Evolutionary conservation across 1,140 invertebrate species (phyloP), one percentile per base, ranked within the genome.

Genomic region (Dufourea novaeangliae): DNA sequence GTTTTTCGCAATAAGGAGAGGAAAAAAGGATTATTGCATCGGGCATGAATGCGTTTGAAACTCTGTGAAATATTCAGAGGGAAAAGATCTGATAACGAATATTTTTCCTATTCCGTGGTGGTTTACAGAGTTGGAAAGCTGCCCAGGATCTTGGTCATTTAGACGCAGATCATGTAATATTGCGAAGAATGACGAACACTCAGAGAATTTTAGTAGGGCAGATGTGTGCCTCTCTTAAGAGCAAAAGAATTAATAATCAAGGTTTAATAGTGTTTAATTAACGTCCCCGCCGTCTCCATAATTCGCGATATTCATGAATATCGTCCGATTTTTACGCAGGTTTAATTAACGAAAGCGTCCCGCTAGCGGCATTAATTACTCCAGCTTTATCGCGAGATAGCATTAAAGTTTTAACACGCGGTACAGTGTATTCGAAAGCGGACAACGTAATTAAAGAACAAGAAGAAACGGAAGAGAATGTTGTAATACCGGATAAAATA

Each of bases 181-280:
- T 84, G 37, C 71, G 64, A 72, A 73, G 80, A 78, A 84, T 84
- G 83, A 82, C 83, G n/a, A 82, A 84, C 78, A 32, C 69, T 70
- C 83, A 84, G 41, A 84, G 83, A 80, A 84, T 84, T 67, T 69
- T 84, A 71, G 83, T 84, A 8, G 80, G 83, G 34, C 81, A 79
- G 59, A 82, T 84, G 83, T 84, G 83, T 39, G 83, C 83, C 12
- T 79, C 83, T 17, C 50, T 84, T 39, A 84, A 84, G 39, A 74
- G 62, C n/a, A 79, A 66, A n/a, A 82, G 44, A 56, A 82, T 80
- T 67, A 84, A 84, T 59, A 76, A 76, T 11, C 77, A 82, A 79
- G 68, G 75, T 70, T 20, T 29, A 14, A 14, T 44, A 2, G 10
- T 1, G 17, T 29, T 57, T 37, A 46, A 71, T 78, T 52, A 32